Evolutionary conservation across 2,113 vertebrate genomes (phyloP).

Genomic region (Mus pahari): DNA sequence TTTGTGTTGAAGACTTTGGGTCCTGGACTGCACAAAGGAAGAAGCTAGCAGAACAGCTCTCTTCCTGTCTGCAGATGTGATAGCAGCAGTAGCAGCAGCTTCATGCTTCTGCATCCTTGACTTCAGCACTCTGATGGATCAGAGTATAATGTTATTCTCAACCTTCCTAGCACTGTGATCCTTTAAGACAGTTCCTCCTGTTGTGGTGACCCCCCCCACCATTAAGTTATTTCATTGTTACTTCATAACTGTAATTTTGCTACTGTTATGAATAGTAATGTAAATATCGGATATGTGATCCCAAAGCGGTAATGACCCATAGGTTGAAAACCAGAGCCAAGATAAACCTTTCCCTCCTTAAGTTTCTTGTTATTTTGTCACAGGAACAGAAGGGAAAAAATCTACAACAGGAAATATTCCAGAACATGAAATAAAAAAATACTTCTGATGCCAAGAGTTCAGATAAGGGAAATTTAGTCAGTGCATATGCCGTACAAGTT

Average conservation of each 20-base stretch:
- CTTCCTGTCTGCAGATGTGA: background rate
- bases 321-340: background rate
- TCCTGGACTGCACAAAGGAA: background rate
- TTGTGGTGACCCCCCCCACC: background rate
- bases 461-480: background rate
- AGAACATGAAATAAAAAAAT: background rate
- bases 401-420: background rate
- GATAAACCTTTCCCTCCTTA: background rate
- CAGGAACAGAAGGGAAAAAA: background rate
- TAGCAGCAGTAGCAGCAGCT: background rate
- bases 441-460: background rate
- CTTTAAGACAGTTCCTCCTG: background rate
- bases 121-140: background rate
- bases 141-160: background rate
- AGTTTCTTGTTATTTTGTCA: background rate
- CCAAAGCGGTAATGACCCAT: background rate
- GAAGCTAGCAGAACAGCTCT: background rate
- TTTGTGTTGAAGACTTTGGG: background rate
- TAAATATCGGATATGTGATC: background rate
- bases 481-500: background rate
- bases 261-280: background rate
- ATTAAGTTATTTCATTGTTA: background rate
- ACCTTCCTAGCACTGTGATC: background rate
- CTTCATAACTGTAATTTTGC: background rate
- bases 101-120: background rate